Conservation (phyloP, 2,888 invertebrate species). For the Neocrepidodera transversa region DNA sequence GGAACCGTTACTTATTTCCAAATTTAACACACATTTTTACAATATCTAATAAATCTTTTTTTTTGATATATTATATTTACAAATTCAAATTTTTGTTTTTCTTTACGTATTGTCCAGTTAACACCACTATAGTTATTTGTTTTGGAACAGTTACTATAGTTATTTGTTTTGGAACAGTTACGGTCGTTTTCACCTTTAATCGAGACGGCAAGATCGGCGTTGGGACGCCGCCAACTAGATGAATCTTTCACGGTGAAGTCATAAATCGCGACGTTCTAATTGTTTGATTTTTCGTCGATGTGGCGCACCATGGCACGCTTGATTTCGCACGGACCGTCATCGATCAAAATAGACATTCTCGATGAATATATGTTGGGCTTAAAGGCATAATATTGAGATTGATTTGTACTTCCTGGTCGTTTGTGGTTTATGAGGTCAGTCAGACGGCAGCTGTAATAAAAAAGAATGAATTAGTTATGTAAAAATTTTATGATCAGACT, state of each 20-base stretch:
- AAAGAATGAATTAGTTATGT: background rate
- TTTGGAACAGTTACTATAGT: too few species aligned
- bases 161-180: too few species aligned
- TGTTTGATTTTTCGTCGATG: constrained; percentile 17
- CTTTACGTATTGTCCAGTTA: too few species aligned
- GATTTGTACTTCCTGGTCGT: constrained; percentile 22
- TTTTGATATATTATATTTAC: too few species aligned
- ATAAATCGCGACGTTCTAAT: constrained; percentile 21
- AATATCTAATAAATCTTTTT: too few species aligned
- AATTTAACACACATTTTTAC: too few species aligned
- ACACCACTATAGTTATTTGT: too few species aligned
- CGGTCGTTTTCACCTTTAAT: constrained; percentile 4
- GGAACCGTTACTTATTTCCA: constrained; percentile 2
- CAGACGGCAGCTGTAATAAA: constrained; percentile 10
- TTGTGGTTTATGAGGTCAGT: constrained; percentile 9
- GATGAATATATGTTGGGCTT: constrained; percentile 1
- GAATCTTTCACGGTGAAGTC: constrained; percentile 27
- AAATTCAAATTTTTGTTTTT: too few species aligned
- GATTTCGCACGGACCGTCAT: constrained; percentile 35
- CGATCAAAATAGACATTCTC: constrained; percentile 46
- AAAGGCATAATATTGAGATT: constrained; percentile 5
- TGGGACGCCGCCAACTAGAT: constrained; percentile 47
- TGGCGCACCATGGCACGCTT: constrained; percentile 17
- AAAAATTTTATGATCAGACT: too few species aligned
- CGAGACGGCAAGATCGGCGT: constrained; percentile 3